These are phyloP conservation scores for Denticeps clupeoides DNA, from an alignment of 2,797 vertebrate genomes.

Conservation along the genomic window DNA sequence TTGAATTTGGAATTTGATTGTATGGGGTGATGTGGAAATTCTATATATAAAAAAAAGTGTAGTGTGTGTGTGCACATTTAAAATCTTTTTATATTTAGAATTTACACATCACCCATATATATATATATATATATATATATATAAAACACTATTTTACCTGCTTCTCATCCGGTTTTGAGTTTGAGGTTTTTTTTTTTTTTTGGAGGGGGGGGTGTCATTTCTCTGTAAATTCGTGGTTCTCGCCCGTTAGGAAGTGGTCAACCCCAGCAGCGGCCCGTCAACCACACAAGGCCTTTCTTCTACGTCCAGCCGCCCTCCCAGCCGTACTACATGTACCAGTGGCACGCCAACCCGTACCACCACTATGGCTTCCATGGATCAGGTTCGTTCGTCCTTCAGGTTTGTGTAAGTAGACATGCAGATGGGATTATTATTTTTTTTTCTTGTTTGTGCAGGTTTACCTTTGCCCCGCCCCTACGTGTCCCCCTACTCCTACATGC, in stretches of 20 bases:
- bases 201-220: no score
- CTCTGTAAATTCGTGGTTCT: slow-evolving; percentile 17
- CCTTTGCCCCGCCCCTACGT: slow-evolving; percentile 49
- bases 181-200: not conserved
- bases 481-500: slow-evolving; percentile 56
- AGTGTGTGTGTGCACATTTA: no score
- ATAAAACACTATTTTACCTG: no score
- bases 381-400: slow-evolving; percentile 36
- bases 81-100: no score
- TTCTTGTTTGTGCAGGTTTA: slow-evolving; percentile 38
- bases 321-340: slow-evolving; percentile 52
- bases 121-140: no score
- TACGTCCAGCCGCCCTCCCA: slow-evolving; percentile 63
- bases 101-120: no score
- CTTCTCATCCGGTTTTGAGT: no score
- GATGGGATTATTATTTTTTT: not conserved
- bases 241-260: slow-evolving; percentile 37
- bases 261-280: slow-evolving; percentile 34
- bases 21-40: no score
- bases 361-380: slow-evolving; percentile 46
- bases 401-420: not conserved
- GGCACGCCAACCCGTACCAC: slow-evolving; percentile 52
- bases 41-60: no score
- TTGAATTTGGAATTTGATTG: no score
- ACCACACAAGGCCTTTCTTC: slow-evolving; percentile 58